Evolutionary conservation across 92 coral and sea anemone genomes (phyloP).

Genomic region (Porites rus): DNA sequence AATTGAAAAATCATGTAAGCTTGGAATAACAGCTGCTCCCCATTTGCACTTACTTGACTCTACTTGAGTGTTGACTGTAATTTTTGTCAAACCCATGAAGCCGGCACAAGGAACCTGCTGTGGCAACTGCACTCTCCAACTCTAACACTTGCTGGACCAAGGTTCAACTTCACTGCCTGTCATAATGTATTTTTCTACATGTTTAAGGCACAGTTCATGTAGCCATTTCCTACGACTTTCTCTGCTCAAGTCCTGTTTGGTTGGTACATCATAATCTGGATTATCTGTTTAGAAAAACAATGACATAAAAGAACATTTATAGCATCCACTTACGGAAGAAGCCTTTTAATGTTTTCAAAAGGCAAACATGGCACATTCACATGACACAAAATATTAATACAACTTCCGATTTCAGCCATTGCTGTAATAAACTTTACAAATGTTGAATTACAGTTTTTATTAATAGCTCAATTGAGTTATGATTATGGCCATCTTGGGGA

Average conservation of each 20-base stretch:
- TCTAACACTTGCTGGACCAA: slow-evolving; percentile 35
- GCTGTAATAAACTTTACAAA: slow-evolving; percentile 17
- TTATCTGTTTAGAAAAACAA: background rate
- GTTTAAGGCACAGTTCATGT: slow-evolving; percentile 46
- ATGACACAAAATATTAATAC: too few relatives aligned
- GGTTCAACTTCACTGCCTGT: slow-evolving; percentile 36
- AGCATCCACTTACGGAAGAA: background rate
- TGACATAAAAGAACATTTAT: slow-evolving; percentile 7
- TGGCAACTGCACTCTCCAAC: slow-evolving; percentile 16
- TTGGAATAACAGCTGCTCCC: too few relatives aligned
- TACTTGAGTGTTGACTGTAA: slow-evolving; percentile 37
- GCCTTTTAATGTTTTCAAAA: background rate
- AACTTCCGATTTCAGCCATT: slow-evolving; percentile 11
- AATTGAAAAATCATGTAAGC: too few relatives aligned
- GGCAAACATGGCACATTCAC: too few relatives aligned
- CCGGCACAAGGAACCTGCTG: slow-evolving; percentile 23
- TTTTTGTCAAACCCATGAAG: slow-evolving; percentile 25
- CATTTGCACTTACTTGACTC: too few relatives aligned
- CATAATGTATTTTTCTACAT: slow-evolving; percentile 40
- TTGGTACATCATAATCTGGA: too few relatives aligned
- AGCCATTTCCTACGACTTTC: slow-evolving; percentile 17
- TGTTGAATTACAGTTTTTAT: slow-evolving; percentile 9
- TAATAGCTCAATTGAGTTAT: slow-evolving; percentile 16
- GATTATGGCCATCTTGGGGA: slow-evolving; percentile 14
- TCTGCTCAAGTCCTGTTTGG: too few relatives aligned